phyloP scores from a whole-genome alignment of 2,797 vertebrate species.

The Macropus fuliginosus region DNA sequence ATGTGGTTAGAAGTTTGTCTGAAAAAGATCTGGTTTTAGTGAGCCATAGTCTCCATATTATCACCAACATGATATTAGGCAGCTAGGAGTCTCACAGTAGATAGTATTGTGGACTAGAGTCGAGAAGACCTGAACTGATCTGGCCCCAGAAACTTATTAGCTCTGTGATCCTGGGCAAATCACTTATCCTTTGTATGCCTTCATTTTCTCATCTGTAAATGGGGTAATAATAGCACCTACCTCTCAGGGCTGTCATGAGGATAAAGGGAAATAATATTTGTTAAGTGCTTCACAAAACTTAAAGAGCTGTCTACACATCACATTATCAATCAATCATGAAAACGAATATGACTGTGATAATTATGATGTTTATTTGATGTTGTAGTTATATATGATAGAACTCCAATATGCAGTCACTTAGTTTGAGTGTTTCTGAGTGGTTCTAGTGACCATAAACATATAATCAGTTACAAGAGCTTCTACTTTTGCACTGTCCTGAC shows the following conservation, averaged over 20 bases:
- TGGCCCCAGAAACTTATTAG: neutral
- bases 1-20: neutral
- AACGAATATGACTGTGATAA: neutral
- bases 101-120: neutral
- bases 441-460: no score
- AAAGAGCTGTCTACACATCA: neutral
- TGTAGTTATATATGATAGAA: neutral
- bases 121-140: neutral
- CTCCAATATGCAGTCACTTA: no score
- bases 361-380: neutral
- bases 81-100: neutral
- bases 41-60: neutral
- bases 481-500: no score
- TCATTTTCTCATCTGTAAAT: neutral
- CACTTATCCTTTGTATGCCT: neutral
- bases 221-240: neutral
- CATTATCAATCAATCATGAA: neutral
- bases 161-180: neutral
- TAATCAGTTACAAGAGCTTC: no score
- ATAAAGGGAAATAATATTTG: neutral
- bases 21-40: neutral
- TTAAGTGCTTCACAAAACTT: neutral
- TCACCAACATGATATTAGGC: neutral
- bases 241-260: neutral
- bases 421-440: no score